These are phyloP conservation scores for Nemopilema nomurai DNA, from an alignment of 30 jellyfish, hydroid and myxozoan species.

Conservation along the genomic window DNA sequence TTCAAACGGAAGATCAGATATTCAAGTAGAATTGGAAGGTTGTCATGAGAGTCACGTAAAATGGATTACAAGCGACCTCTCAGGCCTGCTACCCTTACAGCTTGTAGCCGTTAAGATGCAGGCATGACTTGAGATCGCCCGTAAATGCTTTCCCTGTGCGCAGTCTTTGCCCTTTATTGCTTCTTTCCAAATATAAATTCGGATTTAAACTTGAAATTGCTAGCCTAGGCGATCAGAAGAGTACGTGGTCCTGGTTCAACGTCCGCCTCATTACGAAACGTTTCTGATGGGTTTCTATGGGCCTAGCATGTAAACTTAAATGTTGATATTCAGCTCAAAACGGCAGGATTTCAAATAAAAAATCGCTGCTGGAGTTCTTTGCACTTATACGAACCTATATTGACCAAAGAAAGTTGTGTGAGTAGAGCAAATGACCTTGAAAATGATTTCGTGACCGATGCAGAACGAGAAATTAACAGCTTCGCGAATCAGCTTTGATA, in stretches of 20 bases:
- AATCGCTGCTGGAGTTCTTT: not conserved
- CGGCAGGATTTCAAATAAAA: not conserved
- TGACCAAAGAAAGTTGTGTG: not conserved
- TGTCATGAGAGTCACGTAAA: not conserved
- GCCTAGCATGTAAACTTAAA: not conserved
- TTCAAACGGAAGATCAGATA: not conserved
- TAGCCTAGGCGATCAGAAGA: not conserved
- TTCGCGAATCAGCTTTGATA: constrained; percentile 31
- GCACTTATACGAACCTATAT: not conserved
- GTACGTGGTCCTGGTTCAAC: not conserved
- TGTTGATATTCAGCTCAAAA: not conserved
- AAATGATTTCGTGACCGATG: constrained; percentile 57
- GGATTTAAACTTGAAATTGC: not conserved
- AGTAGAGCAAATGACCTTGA: not conserved
- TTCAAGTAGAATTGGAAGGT: not conserved
- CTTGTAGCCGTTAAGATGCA: too few species aligned
- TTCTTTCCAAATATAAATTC: not conserved
- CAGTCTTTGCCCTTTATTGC: too few species aligned
- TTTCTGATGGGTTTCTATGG: not conserved
- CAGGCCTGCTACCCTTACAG: not conserved
- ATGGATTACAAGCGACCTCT: not conserved
- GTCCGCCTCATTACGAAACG: not conserved
- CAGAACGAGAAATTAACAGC: constrained; percentile 52
- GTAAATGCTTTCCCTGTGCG: too few species aligned
- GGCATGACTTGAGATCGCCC: too few species aligned